A percentile compares a stretch with the other conserved stretches of the same genome.
Evolutionary conservation across 2,797 vertebrate genomes (phyloP).

Genomic region (Dermochelys coriacea): DNA sequence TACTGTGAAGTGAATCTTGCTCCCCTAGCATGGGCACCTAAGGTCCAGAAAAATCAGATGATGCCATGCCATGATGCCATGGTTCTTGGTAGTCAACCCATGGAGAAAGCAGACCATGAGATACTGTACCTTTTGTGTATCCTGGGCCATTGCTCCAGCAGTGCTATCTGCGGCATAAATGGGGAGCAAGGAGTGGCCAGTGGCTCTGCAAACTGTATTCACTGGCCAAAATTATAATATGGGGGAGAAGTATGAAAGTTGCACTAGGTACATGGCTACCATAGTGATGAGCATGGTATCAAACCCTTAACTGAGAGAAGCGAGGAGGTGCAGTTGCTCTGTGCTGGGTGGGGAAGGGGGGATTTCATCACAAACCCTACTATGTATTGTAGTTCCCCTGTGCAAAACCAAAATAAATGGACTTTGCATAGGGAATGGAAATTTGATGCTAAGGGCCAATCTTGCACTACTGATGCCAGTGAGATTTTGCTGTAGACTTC

Average conservation of each 20-base stretch:
- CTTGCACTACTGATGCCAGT: neutral
- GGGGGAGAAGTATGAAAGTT: neutral
- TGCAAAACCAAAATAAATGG: neutral
- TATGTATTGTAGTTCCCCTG: neutral
- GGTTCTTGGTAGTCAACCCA: neutral
- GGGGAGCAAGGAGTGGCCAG: neutral
- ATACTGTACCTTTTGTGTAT: rapidly evolving
- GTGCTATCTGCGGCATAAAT: neutral
- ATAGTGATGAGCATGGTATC: rapidly evolving
- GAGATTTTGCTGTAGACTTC: neutral
- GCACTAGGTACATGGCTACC: neutral
- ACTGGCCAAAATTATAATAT: neutral
- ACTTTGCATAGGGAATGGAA: neutral
- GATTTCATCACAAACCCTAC: neutral
- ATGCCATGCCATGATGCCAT: no score
- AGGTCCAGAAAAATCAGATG: neutral
- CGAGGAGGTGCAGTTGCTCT: neutral
- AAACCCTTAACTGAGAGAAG: neutral
- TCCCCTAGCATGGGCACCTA: neutral
- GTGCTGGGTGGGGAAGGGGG: neutral
- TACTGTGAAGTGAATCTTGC: neutral
- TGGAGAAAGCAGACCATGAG: neutral
- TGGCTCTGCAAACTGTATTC: neutral
- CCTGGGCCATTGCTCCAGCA: neutral
- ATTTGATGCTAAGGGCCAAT: neutral